These are phyloP conservation scores for Mythimna pallens DNA, from an alignment of 2,888 invertebrate species.

Conservation along the genomic window DNA sequence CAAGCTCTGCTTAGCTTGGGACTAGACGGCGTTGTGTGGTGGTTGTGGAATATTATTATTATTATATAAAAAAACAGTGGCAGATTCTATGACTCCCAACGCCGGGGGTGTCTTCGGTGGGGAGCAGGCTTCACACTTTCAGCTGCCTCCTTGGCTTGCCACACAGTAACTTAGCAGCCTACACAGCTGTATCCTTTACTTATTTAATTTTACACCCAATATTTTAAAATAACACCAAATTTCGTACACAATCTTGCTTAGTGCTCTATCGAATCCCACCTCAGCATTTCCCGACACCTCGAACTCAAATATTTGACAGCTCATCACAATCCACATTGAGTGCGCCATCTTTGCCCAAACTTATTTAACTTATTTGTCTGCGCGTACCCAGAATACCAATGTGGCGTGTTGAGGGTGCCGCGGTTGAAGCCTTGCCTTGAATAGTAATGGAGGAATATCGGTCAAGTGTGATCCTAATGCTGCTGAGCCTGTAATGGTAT, in stretches of 20 bases:
- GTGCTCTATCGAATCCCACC: neutral
- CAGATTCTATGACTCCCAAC: no score
- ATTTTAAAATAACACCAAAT: neutral
- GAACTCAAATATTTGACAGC: slow-evolving; percentile 53
- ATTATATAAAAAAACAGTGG: no score
- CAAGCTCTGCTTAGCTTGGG: no score
- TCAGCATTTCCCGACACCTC: slow-evolving; percentile 12
- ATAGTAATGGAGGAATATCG: slow-evolving; percentile 58
- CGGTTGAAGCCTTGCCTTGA: slow-evolving; percentile 45
- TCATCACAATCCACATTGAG: slow-evolving; percentile 58
- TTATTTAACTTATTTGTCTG: slow-evolving; percentile 66
- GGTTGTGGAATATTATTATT: no score
- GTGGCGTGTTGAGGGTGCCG: slow-evolving; percentile 39
- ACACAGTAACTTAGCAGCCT: no score
- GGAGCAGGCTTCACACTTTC: no score
- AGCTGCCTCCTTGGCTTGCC: no score
- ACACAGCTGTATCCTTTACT: no score
- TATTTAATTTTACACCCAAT: no score
- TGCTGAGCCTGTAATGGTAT: slow-evolving; percentile 36
- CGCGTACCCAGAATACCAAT: slow-evolving; percentile 53
- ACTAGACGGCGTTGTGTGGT: no score
- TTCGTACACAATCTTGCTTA: neutral
- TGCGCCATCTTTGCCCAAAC: slow-evolving; percentile 57
- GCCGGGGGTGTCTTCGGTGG: no score
- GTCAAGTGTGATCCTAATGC: slow-evolving; percentile 33